Percentiles rank a stretch among this genome's conserved stretches.
Conservation (phyloP, 1,140 invertebrate genomes). For the Rhopalosiphum maidis region DNA sequence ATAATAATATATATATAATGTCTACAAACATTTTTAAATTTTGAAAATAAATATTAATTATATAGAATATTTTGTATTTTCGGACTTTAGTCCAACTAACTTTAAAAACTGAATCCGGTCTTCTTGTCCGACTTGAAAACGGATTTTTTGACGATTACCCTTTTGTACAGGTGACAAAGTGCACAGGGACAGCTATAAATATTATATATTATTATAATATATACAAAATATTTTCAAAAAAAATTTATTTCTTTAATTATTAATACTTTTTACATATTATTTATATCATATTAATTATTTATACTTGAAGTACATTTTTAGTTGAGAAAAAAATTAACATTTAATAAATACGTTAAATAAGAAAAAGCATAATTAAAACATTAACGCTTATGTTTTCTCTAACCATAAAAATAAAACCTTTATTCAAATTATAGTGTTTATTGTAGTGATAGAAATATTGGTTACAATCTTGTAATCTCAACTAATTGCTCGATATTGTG, state of each 20-base stretch:
- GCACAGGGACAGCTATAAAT: no score
- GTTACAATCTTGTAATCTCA: constrained; percentile 42
- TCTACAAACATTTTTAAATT: no score
- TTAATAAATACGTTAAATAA: constrained; percentile 26
- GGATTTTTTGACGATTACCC: no score
- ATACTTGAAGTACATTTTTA: constrained; percentile 33
- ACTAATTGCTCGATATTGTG: constrained; percentile 46
- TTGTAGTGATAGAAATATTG: constrained; percentile 43
- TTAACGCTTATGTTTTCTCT: constrained; percentile 3
- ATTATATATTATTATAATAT: neutral
- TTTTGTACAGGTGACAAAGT: no score
- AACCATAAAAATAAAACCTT: constrained; percentile 51
- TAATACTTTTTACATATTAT: constrained; percentile 39
- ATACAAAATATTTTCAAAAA: constrained; percentile 32
- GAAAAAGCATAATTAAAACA: constrained; percentile 35
- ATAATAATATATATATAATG: no score
- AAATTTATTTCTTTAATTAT: neutral
- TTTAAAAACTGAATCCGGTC: no score
- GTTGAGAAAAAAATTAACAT: constrained; percentile 46
- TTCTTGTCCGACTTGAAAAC: no score
- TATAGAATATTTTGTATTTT: no score
- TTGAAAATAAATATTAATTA: no score
- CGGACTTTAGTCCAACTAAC: no score
- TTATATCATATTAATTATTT: neutral
- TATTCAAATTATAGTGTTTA: constrained; percentile 47